Percentiles rank a stretch among this genome's conserved stretches.
Evolutionary conservation across 2,113 vertebrate genomes (phyloP).

Genomic region (Tragelaphus buxtoni): DNA sequence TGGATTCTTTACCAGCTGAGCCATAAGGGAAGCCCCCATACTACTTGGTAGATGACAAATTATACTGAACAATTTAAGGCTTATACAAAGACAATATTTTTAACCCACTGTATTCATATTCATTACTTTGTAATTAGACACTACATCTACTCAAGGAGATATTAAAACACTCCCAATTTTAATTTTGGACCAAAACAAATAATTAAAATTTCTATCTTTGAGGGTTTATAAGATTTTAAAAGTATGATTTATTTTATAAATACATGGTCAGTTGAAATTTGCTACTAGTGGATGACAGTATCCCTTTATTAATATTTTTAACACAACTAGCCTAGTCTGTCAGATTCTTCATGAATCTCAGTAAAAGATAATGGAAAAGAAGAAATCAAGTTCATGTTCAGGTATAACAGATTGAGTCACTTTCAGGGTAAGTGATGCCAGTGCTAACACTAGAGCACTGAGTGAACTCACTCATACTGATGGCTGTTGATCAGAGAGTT

Average conservation of each 20-base stretch:
- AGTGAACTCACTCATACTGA: background rate
- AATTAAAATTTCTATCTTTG: background rate
- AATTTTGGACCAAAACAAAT: background rate
- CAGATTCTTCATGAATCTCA: background rate
- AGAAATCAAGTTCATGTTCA: background rate
- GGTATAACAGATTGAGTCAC: background rate
- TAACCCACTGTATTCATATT: background rate
- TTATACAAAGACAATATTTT: background rate
- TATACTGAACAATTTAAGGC: background rate
- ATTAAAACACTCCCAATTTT: slow-evolving; percentile 19
- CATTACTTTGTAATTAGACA: background rate
- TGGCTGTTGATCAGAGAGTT: background rate
- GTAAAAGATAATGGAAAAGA: background rate
- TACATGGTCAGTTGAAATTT: background rate
- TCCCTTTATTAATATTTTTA: background rate
- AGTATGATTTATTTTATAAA: background rate
- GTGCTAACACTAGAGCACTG: background rate
- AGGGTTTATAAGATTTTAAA: background rate
- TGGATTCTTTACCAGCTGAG: background rate
- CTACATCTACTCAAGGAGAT: background rate
- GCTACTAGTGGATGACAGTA: background rate
- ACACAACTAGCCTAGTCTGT: background rate
- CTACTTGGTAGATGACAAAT: background rate
- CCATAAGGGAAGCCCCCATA: background rate
- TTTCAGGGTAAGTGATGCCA: background rate